Conservation (phyloP, 2,888 invertebrate species). For the Pimpla rufipes region DNA sequence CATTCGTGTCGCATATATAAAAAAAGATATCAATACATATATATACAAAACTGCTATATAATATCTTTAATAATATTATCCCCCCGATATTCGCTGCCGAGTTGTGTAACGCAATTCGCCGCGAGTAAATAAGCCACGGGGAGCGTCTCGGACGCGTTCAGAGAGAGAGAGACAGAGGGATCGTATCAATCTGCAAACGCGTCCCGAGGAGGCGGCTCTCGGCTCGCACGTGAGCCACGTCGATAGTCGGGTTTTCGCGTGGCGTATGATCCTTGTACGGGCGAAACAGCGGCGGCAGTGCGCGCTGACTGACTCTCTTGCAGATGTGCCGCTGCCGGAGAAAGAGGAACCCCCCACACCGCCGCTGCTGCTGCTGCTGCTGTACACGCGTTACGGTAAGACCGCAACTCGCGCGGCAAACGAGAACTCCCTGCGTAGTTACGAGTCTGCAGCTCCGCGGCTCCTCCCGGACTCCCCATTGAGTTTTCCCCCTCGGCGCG, state of each 20-base stretch:
- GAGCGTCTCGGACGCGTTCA: neutral
- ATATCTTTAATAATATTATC: slow-evolving; percentile 49
- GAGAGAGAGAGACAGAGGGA: neutral
- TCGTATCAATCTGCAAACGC: slow-evolving; percentile 36
- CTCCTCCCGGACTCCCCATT: neutral
- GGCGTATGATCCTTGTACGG: slow-evolving; percentile 33
- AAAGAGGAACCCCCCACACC: slow-evolving; percentile 19
- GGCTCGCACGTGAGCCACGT: slow-evolving; percentile 43
- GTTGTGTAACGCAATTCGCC: slow-evolving; percentile 50
- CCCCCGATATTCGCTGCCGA: slow-evolving; percentile 25
- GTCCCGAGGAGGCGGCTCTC: slow-evolving; percentile 10
- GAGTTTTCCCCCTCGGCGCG: slow-evolving; percentile 24
- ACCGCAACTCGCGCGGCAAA: slow-evolving; percentile 32
- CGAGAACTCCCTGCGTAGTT: slow-evolving; percentile 16
- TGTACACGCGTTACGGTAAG: slow-evolving; percentile 52
- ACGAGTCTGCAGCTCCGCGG: neutral
- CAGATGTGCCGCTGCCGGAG: slow-evolving; percentile 28
- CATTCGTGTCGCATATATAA: slow-evolving; percentile 46
- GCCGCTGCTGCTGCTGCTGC: slow-evolving; percentile 7
- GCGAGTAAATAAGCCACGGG: slow-evolving; percentile 15
- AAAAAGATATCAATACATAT: neutral
- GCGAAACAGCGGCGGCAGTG: slow-evolving; percentile 15
- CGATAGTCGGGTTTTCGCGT: slow-evolving; percentile 26
- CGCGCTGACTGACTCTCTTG: neutral
- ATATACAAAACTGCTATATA: neutral